Evolutionary conservation across 2,797 vertebrate genomes (phyloP), one percentile per base, ranked within the genome.

Genomic region (Avahi laniger): DNA sequence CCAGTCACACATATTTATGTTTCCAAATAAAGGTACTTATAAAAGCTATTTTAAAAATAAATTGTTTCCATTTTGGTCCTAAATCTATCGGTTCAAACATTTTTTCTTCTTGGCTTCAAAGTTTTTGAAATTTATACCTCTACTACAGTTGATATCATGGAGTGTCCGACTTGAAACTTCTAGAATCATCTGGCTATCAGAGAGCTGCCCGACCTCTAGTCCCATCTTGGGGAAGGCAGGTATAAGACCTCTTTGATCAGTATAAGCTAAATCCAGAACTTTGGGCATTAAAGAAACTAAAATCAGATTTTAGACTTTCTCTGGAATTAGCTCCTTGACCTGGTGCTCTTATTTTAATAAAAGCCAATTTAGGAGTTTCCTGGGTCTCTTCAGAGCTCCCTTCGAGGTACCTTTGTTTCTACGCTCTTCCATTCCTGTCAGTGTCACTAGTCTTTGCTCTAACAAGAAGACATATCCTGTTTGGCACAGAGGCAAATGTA

Each of bases 21-120:
- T 89, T 96, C 35, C 43, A 89, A 82, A 94, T 2, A 61, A 95
- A 91, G 20, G 1, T 54, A 38, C 63, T 61, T 86, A 24, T 46
- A 78, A 95, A 54, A 80, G 13, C 43, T 67, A 48, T 54, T 78
- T 94, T 38, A n/a, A 79, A 93, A 81, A 70, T 61, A 91, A 88
- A 79, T 73, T 46, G 4, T 73, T 94, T 88, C 43, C 26, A 72
- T 30, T 48, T 93, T 12, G 26, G 54, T 41, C 41, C 38, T 59
- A 82, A 81, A 89, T 65, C 20, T 88, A 46, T 52, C 41, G 26
- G 24, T 69, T 93, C 26, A 95, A 85, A 79, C 30, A 73, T 43
- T 72, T 50, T 59, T 90, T 93, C n/a, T 90, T 46, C 18, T 63
- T 54, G 41, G 5, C 43, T 59, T 95, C 50, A 63, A 75, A 73